Percentiles rank a stretch among this genome's conserved stretches.
These are phyloP conservation scores for Schrankia costaestrigalis DNA, from an alignment of 2,888 invertebrate species.

Conservation along the genomic window DNA sequence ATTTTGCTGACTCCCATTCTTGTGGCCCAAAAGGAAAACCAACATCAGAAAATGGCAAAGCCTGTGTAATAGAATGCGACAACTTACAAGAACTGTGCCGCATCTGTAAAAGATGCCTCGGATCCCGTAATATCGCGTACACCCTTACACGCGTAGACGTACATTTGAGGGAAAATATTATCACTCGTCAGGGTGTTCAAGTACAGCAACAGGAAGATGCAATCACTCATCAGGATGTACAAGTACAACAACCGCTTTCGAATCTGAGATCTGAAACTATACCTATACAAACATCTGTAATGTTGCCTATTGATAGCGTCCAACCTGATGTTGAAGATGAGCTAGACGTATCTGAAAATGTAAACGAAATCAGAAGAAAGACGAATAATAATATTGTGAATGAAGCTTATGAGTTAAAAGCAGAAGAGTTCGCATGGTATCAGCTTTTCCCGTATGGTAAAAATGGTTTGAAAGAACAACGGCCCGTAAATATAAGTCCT, in stretches of 20 bases:
- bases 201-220: too few species aligned
- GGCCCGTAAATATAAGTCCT: neutral
- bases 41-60: slow-evolving; percentile 12
- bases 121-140: neutral
- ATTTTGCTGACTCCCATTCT: slow-evolving; percentile 5
- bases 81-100: neutral
- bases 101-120: neutral
- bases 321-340: slow-evolving; percentile 3
- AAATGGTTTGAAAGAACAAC: slow-evolving; percentile 10
- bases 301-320: slow-evolving; percentile 1
- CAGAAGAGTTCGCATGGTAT: slow-evolving; percentile 32
- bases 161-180: too few species aligned
- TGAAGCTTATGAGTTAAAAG: slow-evolving; percentile 11
- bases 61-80: slow-evolving; percentile 12
- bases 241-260: too few species aligned
- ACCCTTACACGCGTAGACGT: neutral
- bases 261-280: too few species aligned
- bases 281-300: too few species aligned
- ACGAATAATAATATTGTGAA: slow-evolving; percentile 28
- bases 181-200: too few species aligned
- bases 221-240: too few species aligned
- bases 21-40: slow-evolving; percentile 18
- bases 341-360: slow-evolving; percentile 1
- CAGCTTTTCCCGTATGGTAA: slow-evolving; percentile 26
- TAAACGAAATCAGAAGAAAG: slow-evolving; percentile 12